Evolutionary conservation across 2,888 invertebrate genomes (phyloP), one percentile per base, ranked within the genome.

Genomic region (Drosophila percnosoma): DNA sequence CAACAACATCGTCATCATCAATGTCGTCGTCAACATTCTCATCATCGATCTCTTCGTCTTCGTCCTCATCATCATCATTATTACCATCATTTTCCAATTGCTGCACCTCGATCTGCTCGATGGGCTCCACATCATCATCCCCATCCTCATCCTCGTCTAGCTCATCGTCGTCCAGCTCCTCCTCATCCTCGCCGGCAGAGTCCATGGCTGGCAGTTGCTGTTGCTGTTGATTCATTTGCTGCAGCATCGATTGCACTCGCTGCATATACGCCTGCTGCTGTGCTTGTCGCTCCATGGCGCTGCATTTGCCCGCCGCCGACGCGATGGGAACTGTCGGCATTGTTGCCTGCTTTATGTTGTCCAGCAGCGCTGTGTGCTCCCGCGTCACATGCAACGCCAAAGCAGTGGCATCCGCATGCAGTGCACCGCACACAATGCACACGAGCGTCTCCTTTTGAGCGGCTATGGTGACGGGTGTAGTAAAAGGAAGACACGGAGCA

Each of bases 351-450:
- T 82, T 89, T 70, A 92, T 91, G 60, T 89, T 91, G 63, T 92
- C 88, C 67, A 93, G 70, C 3, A 93, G 80, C n/a, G 91, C 91
- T 0, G 92, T 82, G 76, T 93, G 93, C 45, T 86, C 82, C 52
- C 91, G 90, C 18, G 92, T 92, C 6, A 93, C 92, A 76, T 93
- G 93, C 52, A 80, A 67, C 0, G 92, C 92, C 73, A 93, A 72
- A 0, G 92, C 91, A 3, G 82, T 84, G n/a, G 92, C 90, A 81
- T 93, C 91, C 18, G 87, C 89, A 72, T 92, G 92, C 59, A 92
- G 68, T 0, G 90, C 87, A 2, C 92, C 92, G 55, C 93, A 93
- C 1, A 92, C 92, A 49, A 93, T 93, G 61, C 93, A 93, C 4
- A 92, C 82, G 15, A 92, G 69, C 0, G 90, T 90, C 68, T 92